phyloP scores from a whole-genome alignment of 2,888 invertebrate species.

The Lamproptera curius region DNA sequence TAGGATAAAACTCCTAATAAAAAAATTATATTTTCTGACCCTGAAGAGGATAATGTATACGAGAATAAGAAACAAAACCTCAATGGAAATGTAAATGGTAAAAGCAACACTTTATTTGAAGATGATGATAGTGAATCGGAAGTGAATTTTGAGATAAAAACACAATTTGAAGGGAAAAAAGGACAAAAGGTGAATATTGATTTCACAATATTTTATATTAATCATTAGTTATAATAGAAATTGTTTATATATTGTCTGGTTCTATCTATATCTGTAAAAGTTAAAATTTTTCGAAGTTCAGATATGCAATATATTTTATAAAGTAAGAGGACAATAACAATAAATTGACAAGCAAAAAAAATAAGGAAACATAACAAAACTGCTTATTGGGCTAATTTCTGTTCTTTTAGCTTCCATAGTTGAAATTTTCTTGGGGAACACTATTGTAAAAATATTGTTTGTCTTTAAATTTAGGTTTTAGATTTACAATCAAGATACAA shows the following conservation, averaged over 20 bases:
- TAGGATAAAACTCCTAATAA: slow-evolving; percentile 76
- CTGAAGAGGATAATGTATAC: slow-evolving; percentile 40
- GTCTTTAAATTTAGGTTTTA: slow-evolving; percentile 76
- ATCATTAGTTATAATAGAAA: too few relatives aligned
- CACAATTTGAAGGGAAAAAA: slow-evolving; percentile 82
- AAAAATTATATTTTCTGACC: slow-evolving; percentile 81
- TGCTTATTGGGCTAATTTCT: too few relatives aligned
- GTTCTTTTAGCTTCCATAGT: too few relatives aligned
- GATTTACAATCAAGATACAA: slow-evolving; percentile 85
- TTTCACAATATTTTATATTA: neutral
- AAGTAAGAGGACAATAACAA: too few relatives aligned
- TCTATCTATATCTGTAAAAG: too few relatives aligned
- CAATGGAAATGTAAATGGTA: slow-evolving; percentile 17
- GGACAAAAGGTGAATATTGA: slow-evolving; percentile 78
- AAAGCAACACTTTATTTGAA: slow-evolving; percentile 60
- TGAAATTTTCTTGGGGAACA: too few relatives aligned
- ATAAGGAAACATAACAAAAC: too few relatives aligned
- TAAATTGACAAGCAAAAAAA: too few relatives aligned
- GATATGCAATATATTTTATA: too few relatives aligned
- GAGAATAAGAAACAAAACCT: slow-evolving; percentile 9
- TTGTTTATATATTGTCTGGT: neutral
- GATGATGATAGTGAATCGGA: slow-evolving; percentile 74
- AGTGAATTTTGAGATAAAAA: slow-evolving; percentile 79
- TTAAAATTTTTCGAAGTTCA: too few relatives aligned
- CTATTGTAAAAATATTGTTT: too few relatives aligned